Percentiles rank a stretch among this genome's conserved stretches.
These are phyloP conservation scores for Chironomus riparius DNA, from an alignment of 2,888 invertebrate genomes.

Conservation along the genomic window DNA sequence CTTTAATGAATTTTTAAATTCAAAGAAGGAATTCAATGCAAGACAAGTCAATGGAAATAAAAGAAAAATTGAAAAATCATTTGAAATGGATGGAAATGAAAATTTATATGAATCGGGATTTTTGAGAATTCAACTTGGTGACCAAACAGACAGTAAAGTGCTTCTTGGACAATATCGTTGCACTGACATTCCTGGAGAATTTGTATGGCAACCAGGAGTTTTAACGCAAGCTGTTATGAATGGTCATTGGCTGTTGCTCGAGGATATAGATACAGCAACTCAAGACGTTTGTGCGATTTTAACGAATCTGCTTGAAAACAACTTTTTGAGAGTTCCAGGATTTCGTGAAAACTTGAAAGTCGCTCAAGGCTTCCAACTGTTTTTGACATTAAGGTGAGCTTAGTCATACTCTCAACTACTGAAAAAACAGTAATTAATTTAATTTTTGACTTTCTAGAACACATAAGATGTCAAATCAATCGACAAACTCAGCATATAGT, in stretches of 20 bases:
- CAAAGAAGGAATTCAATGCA: background rate
- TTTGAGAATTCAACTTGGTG: conserved; percentile 86
- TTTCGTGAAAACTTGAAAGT: conserved; percentile 74
- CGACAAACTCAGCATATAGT: conserved; percentile 52
- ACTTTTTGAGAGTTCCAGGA: conserved; percentile 75
- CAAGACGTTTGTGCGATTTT: conserved; percentile 86
- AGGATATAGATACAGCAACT: conserved; percentile 91
- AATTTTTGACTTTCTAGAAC: too few species aligned
- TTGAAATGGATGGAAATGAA: background rate
- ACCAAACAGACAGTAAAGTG: conserved; percentile 94
- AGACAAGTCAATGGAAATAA: conserved; percentile 13
- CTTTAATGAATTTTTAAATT: conserved; percentile 29
- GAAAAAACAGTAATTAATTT: too few species aligned
- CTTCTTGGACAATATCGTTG: conserved; percentile 75
- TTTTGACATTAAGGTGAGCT: conserved; percentile 80
- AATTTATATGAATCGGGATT: conserved; percentile 43
- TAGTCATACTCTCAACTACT: too few species aligned
- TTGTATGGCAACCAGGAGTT: conserved; percentile 93
- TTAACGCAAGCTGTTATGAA: conserved; percentile 77
- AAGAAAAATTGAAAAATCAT: background rate
- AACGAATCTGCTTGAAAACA: conserved; percentile 74
- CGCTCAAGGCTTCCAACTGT: conserved; percentile 81
- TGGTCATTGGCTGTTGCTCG: conserved; percentile 86
- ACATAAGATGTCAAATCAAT: conserved; percentile 36
- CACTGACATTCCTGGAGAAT: conserved; percentile 95